These are phyloP conservation scores for Anodontia alba DNA, from an alignment of 2,888 invertebrate species.

Conservation along the genomic window DNA sequence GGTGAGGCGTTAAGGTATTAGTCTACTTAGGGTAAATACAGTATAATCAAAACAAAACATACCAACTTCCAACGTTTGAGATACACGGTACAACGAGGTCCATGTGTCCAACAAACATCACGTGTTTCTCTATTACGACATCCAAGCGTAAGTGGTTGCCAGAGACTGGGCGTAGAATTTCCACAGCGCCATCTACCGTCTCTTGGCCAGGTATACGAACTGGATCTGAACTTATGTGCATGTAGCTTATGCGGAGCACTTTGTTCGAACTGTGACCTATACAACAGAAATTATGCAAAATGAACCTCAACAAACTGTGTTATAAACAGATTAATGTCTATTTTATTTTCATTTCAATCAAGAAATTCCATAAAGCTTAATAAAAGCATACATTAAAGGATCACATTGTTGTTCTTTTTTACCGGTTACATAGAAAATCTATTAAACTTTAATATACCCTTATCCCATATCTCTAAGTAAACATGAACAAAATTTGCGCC, in stretches of 20 bases:
- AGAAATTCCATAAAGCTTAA: too few species aligned
- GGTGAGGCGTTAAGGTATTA: too few species aligned
- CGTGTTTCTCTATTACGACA: conserved; percentile 31
- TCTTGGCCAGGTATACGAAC: conserved; percentile 46
- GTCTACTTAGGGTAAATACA: too few species aligned
- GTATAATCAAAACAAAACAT: not conserved
- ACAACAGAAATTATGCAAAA: not conserved
- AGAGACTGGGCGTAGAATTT: conserved; percentile 36
- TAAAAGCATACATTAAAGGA: too few species aligned
- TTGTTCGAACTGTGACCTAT: conserved; percentile 6
- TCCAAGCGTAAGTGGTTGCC: conserved; percentile 37
- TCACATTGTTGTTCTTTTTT: too few species aligned
- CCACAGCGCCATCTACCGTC: conserved; percentile 34
- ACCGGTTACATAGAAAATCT: too few species aligned
- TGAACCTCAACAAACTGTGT: too few species aligned
- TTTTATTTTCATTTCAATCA: too few species aligned
- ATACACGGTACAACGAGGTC: conserved; percentile 39
- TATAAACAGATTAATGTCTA: too few species aligned
- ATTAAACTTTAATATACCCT: too few species aligned
- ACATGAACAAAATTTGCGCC: too few species aligned
- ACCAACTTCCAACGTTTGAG: conserved; percentile 40
- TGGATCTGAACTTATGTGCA: conserved; percentile 38
- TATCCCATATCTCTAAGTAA: too few species aligned
- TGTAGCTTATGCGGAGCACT: conserved; percentile 37
- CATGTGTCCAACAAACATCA: conserved; percentile 26